These are phyloP conservation scores for Grantiella picta DNA, from an alignment of 2,113 vertebrate species.

Conservation along the genomic window DNA sequence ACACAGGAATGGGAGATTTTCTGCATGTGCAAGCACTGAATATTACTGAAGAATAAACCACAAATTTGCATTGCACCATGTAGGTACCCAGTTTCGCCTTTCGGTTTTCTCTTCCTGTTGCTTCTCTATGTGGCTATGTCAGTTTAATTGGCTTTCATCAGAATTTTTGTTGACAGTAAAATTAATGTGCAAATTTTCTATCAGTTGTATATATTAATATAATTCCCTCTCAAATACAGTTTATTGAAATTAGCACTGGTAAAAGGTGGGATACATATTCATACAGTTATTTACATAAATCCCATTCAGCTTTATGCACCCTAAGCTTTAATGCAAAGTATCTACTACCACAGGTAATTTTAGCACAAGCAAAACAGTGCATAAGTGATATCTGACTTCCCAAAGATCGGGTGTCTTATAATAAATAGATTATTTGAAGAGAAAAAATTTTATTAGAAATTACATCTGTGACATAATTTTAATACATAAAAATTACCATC, in stretches of 20 bases:
- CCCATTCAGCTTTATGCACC: constrained; percentile 53
- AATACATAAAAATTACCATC: not conserved
- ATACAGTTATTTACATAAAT: constrained; percentile 53
- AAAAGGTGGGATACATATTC: constrained; percentile 52
- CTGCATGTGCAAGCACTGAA: not conserved
- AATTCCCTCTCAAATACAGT: constrained; percentile 22
- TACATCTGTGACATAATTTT: not conserved
- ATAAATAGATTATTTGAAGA: not conserved
- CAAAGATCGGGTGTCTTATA: not conserved
- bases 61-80: not conserved
- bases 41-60: not conserved
- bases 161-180: constrained; percentile 37
- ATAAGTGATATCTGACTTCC: not conserved
- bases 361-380: constrained; percentile 3
- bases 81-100: not conserved
- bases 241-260: constrained; percentile 35
- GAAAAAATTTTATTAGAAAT: not conserved
- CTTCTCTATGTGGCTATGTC: not conserved
- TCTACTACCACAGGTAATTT: not conserved
- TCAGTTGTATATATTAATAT: constrained; percentile 47
- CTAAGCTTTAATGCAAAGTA: constrained; percentile 23
- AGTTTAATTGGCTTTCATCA: constrained; percentile 37
- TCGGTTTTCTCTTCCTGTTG: not conserved
- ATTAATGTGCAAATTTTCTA: constrained; percentile 46
- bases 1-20: not conserved